These are phyloP conservation scores for Micoletzkya japonica DNA, from an alignment of 2,888 invertebrate species.

Conservation along the genomic window DNA sequence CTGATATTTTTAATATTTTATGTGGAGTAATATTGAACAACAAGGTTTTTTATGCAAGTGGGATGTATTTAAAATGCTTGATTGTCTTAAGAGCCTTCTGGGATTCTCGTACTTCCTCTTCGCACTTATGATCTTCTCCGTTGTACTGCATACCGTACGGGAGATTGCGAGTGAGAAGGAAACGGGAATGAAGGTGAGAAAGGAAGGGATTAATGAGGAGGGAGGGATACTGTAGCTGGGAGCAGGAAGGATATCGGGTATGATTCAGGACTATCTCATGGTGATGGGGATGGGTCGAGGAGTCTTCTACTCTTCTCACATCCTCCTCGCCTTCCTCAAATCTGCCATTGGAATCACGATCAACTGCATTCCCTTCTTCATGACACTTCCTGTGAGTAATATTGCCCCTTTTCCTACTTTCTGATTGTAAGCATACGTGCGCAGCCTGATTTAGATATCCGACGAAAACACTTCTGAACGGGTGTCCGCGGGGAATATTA, in stretches of 20 bases:
- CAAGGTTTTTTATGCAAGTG: not conserved
- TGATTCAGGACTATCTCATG: constrained; percentile 51
- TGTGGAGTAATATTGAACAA: not conserved
- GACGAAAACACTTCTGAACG: too few species aligned
- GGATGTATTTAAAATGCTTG: not conserved
- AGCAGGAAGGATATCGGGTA: too few species aligned
- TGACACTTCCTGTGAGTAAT: constrained; percentile 32
- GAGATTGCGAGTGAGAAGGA: constrained; percentile 58
- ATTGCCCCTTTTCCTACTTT: too few species aligned
- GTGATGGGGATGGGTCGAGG: constrained; percentile 58
- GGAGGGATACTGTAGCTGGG: not conserved
- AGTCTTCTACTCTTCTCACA: constrained; percentile 56
- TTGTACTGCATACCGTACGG: constrained; percentile 51
- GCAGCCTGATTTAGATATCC: too few species aligned
- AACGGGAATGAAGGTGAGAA: constrained; percentile 42
- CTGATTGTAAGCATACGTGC: too few species aligned
- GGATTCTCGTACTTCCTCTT: constrained; percentile 44
- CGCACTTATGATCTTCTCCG: constrained; percentile 46
- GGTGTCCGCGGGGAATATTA: too few species aligned
- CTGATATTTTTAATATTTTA: not conserved
- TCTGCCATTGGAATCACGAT: constrained; percentile 44
- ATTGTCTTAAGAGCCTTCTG: constrained; percentile 28
- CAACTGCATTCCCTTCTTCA: constrained; percentile 39
- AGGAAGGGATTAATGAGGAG: not conserved
- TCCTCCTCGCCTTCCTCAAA: constrained; percentile 51